These are phyloP conservation scores for Acanthosepion esculentum DNA, from an alignment of 2,888 invertebrate species.

Conservation along the genomic window DNA sequence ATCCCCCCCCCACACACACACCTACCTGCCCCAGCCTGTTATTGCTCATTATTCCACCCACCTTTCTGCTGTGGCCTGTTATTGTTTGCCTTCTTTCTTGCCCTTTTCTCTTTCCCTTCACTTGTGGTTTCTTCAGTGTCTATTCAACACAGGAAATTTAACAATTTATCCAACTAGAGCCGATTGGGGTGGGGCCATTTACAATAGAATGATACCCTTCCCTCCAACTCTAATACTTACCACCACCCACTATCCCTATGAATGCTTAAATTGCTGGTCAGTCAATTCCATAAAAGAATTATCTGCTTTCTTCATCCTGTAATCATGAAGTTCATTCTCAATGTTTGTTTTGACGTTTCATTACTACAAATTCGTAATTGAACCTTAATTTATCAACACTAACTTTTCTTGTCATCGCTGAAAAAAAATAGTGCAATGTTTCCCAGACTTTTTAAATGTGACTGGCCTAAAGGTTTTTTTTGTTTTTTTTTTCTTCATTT, in stretches of 20 bases:
- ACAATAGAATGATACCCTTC: not conserved
- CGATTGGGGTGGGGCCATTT: not conserved
- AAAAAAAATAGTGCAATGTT: not conserved
- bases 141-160: not conserved
- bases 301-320: not conserved
- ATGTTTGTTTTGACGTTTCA: not conserved
- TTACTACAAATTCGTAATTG: not conserved
- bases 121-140: not conserved
- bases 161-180: not conserved
- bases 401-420: not conserved
- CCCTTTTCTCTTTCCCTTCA: not conserved
- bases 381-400: not conserved
- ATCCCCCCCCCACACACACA: not conserved
- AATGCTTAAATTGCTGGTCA: not conserved
- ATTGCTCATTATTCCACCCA: not conserved
- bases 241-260: not conserved
- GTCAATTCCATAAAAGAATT: not conserved
- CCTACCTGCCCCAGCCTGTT: too few species aligned
- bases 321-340: not conserved
- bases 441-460: not conserved
- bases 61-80: not conserved
- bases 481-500: not conserved
- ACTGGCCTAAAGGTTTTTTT: not conserved
- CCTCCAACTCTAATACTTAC: not conserved
- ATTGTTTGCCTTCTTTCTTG: not conserved